Base-by-base conservation (phyloP, 2,888 invertebrate species). In the Cheilosia urbana region DNA sequence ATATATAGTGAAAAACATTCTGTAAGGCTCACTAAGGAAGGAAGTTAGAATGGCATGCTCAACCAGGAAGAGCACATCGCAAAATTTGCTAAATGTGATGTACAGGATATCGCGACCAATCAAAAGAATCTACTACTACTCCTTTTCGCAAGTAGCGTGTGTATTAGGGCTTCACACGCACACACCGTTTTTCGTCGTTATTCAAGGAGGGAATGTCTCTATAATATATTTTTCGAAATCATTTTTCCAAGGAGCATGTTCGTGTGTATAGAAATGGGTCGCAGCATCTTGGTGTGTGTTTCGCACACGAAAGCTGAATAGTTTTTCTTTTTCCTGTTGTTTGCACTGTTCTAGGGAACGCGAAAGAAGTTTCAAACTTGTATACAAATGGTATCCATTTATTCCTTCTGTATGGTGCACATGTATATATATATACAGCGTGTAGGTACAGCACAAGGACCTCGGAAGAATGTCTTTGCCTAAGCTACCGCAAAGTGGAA, bases 71-170 rank as follows among this genome's bases (percentile, higher is more conserved):
- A 51, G 47, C 17, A 51, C 17, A 77, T 55, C 27, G 57, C 40
- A 57, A 53, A 51, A 51, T 42, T 9, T 42, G 60, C 57, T 21
- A 45, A 45, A 76, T 47, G 55, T 45, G 42, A 47, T 63, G 24
- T 11, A 69, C 17, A 69, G 27, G 69, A 77, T 81, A 71, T 71
- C 75, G 84, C 84, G 84, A 84, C 84, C 84, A 84, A 84, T 84
- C 84, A 84, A 84, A 84, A 75, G 84, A 80, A 84, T 81, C 81
- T 69, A 21, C 21, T 30, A 27, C 27, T 60, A 57, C 78, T 65
- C 40, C 55, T 49, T 69, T 82, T 60, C 19, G 53, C 27, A 45
- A 51, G 6, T n/a, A 13, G 7, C 53, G n/a, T 60, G 11, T 66
- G 21, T n/a, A 37, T 30, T 34, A 51, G 24, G 30, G 11, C 30